These are phyloP conservation scores for Rhabditoides inermis DNA, from an alignment of 2,888 invertebrate species.

Conservation along the genomic window DNA sequence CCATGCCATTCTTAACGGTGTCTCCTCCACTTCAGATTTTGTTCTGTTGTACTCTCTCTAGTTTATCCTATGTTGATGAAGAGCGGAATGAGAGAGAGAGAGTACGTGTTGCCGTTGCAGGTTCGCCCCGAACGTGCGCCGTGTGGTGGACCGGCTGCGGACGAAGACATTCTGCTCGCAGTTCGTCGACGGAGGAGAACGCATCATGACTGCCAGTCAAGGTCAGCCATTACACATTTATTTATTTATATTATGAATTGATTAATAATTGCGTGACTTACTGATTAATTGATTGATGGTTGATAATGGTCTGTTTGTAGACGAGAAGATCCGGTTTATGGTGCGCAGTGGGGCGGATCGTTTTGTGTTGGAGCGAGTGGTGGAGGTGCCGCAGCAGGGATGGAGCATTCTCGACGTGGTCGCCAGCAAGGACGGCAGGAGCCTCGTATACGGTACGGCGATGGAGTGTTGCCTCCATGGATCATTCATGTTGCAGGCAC, in stretches of 20 bases:
- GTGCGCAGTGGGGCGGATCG: conserved; percentile 5
- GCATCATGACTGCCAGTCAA: conserved; percentile 42
- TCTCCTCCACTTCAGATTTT: no score
- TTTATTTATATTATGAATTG: no score
- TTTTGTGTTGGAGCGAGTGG: conserved; percentile 4
- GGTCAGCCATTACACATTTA: no score
- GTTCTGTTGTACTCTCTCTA: no score
- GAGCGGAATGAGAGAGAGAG: no score
- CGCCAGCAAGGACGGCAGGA: conserved; percentile 69
- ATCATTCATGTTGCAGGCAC: background rate
- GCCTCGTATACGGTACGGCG: conserved; percentile 76
- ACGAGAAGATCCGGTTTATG: conserved; percentile 31
- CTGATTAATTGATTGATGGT: no score
- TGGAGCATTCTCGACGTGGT: conserved; percentile 78
- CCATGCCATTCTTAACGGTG: no score
- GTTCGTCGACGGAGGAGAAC: conserved; percentile 28
- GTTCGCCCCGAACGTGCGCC: conserved; percentile 34
- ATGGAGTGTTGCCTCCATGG: no score
- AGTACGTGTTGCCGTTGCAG: no score
- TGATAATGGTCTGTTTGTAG: conserved; percentile 13
- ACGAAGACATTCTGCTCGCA: conserved; percentile 44
- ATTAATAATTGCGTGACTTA: no score
- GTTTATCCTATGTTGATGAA: no score
- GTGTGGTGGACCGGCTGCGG: conserved; percentile 20
- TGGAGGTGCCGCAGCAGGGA: conserved; percentile 67